These are phyloP conservation scores for Drosophila equinoxialis DNA, from an alignment of 1,140 invertebrate genomes.

Conservation along the genomic window DNA sequence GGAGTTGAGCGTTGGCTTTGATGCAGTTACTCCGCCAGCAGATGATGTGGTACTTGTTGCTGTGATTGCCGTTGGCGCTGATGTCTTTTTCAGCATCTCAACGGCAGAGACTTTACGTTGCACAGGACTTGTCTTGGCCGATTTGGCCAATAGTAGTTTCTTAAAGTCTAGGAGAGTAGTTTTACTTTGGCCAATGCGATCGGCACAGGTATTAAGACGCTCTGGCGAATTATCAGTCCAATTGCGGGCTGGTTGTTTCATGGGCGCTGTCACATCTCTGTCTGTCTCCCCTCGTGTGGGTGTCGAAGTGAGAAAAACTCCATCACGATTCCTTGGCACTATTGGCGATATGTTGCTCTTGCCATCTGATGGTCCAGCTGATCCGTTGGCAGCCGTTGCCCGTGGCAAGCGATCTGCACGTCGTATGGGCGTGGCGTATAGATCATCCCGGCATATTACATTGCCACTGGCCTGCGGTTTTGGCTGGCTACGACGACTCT, in stretches of 20 bases:
- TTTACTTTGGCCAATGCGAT: conserved; percentile 86
- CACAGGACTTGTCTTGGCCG: conserved; percentile 84
- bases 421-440: conserved; percentile 81
- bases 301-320: conserved; percentile 85
- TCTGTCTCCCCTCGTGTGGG: conserved; percentile 50
- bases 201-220: conserved; percentile 84
- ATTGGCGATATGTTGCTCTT: conserved; percentile 86
- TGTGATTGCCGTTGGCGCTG: conserved; percentile 10
- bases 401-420: conserved; percentile 71
- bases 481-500: conserved; percentile 70
- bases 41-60: neutral
- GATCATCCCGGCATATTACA: conserved; percentile 73
- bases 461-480: conserved; percentile 43
- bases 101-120: conserved; percentile 89
- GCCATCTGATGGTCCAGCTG: conserved; percentile 9
- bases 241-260: conserved; percentile 70
- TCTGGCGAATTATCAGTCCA: conserved; percentile 84
- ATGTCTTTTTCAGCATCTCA: conserved; percentile 89
- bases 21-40: conserved; percentile 14
- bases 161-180: conserved; percentile 92
- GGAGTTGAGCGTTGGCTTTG: conserved; percentile 77
- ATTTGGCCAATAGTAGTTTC: conserved; percentile 87
- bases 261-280: conserved; percentile 49
- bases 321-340: conserved; percentile 84
- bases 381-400: conserved; percentile 40